phyloP scores from a whole-genome alignment of 2,888 invertebrate genomes.

The Timema cristinae region DNA sequence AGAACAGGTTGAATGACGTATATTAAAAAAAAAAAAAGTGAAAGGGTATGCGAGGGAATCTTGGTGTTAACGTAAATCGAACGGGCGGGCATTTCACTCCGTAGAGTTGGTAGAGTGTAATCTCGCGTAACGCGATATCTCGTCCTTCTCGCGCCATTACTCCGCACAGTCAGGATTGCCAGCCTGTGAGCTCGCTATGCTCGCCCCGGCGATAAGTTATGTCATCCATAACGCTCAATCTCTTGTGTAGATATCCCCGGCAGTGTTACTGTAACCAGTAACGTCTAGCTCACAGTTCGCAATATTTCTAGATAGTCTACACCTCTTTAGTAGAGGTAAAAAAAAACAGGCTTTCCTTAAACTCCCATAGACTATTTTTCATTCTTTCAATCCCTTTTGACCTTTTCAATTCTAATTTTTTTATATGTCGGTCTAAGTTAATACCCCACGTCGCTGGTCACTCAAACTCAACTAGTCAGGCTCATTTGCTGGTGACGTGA shows the following conservation, averaged over 20 bases:
- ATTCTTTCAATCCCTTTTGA: too few relatives aligned
- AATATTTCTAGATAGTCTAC: conserved; percentile 17
- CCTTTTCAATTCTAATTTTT: too few relatives aligned
- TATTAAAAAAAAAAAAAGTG: conserved; percentile 1
- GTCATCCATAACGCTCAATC: conserved; percentile 28
- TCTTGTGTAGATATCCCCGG: conserved; percentile 20
- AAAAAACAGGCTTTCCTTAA: too few relatives aligned
- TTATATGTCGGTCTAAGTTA: too few relatives aligned
- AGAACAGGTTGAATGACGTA: neutral
- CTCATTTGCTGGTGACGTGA: too few relatives aligned
- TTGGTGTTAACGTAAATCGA: conserved; percentile 17
- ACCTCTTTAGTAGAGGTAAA: too few relatives aligned
- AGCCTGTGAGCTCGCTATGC: conserved; percentile 19
- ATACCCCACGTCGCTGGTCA: too few relatives aligned
- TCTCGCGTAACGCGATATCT: conserved; percentile 26
- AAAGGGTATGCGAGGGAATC: neutral
- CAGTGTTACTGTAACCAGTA: conserved; percentile 24
- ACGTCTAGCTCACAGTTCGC: conserved; percentile 17
- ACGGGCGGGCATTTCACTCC: neutral
- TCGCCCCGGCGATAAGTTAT: conserved; percentile 20
- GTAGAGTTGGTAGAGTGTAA: conserved; percentile 12
- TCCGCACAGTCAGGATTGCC: conserved; percentile 21
- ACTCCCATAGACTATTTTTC: too few relatives aligned
- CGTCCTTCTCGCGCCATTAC: conserved; percentile 31
- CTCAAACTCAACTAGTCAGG: too few relatives aligned